Conservation (phyloP, 1,140 invertebrate species). For the Trichoplusia ni region DNA sequence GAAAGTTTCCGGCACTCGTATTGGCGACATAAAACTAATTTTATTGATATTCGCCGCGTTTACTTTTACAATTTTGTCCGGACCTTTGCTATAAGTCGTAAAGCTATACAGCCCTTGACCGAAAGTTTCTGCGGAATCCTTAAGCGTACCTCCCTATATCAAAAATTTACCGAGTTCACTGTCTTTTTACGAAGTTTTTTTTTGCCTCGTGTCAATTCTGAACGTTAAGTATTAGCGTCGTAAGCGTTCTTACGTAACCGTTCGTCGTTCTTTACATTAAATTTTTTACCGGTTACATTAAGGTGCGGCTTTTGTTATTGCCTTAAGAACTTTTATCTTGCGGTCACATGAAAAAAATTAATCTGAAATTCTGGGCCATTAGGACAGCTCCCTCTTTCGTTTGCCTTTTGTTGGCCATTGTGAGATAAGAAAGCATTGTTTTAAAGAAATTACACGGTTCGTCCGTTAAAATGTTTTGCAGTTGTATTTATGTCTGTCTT, state of each 20-base stretch:
- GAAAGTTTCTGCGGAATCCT: constrained; percentile 37
- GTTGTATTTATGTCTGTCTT: background rate
- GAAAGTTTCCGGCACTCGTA: constrained; percentile 36
- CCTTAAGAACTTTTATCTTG: constrained; percentile 33
- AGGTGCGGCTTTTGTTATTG: constrained; percentile 32
- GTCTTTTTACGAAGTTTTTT: constrained; percentile 27
- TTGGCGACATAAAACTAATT: constrained; percentile 42
- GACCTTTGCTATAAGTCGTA: constrained; percentile 28
- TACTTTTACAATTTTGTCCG: constrained; percentile 34
- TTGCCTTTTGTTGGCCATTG: constrained; percentile 33
- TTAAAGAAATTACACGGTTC: constrained; percentile 30
- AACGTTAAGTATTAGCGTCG: constrained; percentile 7
- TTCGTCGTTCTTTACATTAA: constrained; percentile 24
- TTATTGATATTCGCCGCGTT: constrained; percentile 39
- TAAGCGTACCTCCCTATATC: constrained; percentile 31
- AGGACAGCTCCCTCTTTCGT: constrained; percentile 17
- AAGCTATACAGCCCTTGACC: constrained; percentile 34
- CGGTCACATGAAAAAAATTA: constrained; percentile 37
- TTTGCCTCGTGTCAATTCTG: constrained; percentile 5
- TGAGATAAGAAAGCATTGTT: constrained; percentile 36
- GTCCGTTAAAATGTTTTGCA: constrained; percentile 13
- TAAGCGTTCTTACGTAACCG: constrained; percentile 9
- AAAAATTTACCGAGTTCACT: constrained; percentile 38
- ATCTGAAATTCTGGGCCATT: constrained; percentile 39
- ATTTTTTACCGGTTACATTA: constrained; percentile 22